A percentile compares a stretch with the other conserved stretches of the same genome.
phyloP scores from a whole-genome alignment of 2,113 vertebrate genomes.

The Nothobranchius furzeri region DNA sequence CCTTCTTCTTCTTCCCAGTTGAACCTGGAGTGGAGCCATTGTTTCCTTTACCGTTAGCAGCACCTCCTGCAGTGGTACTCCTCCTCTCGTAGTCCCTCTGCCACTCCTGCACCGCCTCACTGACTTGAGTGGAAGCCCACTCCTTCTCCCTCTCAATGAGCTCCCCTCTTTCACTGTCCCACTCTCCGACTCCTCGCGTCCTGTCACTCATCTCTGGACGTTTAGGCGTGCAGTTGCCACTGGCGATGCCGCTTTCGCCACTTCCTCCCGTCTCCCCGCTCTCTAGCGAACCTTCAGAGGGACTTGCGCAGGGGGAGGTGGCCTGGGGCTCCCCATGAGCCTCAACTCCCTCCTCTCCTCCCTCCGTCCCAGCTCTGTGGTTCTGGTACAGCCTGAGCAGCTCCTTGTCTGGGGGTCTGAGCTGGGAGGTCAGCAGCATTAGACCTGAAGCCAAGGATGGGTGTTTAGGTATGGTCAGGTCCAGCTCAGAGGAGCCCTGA shows the following conservation, averaged over 20 bases:
- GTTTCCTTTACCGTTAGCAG: slow-evolving; percentile 11
- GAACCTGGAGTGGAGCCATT: neutral
- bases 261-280: slow-evolving; percentile 83
- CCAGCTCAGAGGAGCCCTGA: slow-evolving; percentile 48
- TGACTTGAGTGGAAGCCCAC: slow-evolving; percentile 54
- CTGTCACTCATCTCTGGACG: slow-evolving; percentile 67
- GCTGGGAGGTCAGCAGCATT: slow-evolving; percentile 72
- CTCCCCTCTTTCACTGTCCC: slow-evolving; percentile 68
- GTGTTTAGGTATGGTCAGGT: slow-evolving; percentile 72
- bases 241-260: slow-evolving; percentile 82
- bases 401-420: slow-evolving; percentile 79
- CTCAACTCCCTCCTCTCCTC: slow-evolving; percentile 74
- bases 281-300: slow-evolving; percentile 96
- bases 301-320: slow-evolving; percentile 94
- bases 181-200: slow-evolving; percentile 63
- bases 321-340: slow-evolving; percentile 83
- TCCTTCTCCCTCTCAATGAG: slow-evolving; percentile 52
- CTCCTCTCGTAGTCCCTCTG: slow-evolving; percentile 71
- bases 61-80: slow-evolving; percentile 26
- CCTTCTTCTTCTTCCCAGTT: slow-evolving; percentile 64
- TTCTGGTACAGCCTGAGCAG: slow-evolving; percentile 88
- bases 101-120: slow-evolving; percentile 74
- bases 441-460: slow-evolving; percentile 58
- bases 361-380: slow-evolving; percentile 85
- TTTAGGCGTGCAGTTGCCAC: slow-evolving; percentile 83